phyloP scores from a whole-genome alignment of 2,888 invertebrate genomes.

The Uropetala carovei region DNA sequence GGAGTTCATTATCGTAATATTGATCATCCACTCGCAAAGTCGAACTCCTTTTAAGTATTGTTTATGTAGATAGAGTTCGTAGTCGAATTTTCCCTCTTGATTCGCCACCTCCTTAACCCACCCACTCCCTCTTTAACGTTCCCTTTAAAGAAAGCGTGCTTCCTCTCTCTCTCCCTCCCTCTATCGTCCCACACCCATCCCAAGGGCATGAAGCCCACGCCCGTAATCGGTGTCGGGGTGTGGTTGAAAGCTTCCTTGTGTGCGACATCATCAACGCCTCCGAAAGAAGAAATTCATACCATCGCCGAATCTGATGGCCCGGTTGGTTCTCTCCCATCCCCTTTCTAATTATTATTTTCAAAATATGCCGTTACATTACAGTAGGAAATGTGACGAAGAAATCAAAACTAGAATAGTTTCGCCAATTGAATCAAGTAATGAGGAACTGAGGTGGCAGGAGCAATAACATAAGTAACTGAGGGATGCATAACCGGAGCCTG shows the following conservation, averaged over 20 bases:
- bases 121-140: background rate
- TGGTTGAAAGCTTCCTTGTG: background rate
- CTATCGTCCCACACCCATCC: background rate
- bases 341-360: background rate
- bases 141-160: too few species aligned
- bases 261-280: background rate
- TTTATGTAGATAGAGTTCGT: background rate
- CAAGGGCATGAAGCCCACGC: background rate
- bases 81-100: background rate
- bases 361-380: too few species aligned
- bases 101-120: background rate
- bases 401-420: too few species aligned
- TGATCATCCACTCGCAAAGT: background rate
- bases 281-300: background rate
- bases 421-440: too few species aligned
- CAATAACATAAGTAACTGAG: too few species aligned
- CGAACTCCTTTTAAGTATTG: background rate
- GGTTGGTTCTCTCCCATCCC: background rate
- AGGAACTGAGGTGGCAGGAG: too few species aligned
- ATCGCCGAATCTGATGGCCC: background rate
- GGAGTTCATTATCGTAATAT: constrained; percentile 24
- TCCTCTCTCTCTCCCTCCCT: background rate
- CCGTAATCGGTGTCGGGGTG: background rate
- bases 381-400: too few species aligned
- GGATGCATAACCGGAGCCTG: too few species aligned